Evolutionary conservation across 2,797 vertebrate species (phyloP).

Genomic region (Mionectes olivaceus): DNA sequence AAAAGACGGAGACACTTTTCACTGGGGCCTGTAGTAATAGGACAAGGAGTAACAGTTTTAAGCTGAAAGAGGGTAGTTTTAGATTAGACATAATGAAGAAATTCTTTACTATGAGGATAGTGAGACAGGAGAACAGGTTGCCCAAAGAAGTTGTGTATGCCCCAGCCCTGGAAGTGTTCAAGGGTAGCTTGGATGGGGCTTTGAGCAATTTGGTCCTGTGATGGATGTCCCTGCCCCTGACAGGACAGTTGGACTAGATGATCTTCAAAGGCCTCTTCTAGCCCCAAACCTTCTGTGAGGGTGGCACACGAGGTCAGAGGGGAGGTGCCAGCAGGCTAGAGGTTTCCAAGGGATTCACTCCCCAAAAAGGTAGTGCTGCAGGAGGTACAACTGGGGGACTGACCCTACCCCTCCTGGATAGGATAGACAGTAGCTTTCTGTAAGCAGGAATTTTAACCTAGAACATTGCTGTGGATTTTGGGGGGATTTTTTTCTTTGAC

Average conservation of each 20-base stretch:
- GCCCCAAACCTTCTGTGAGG: background rate
- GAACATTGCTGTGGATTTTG: background rate
- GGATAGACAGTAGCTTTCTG: background rate
- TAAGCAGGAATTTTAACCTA: background rate
- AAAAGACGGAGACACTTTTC: background rate
- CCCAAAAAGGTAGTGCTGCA: background rate
- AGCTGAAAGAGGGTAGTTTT: background rate
- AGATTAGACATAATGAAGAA: background rate
- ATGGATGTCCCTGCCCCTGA: background rate
- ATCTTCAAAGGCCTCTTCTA: background rate
- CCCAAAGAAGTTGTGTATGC: background rate
- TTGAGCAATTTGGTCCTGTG: background rate
- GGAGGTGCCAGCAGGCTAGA: background rate
- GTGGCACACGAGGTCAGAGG: rapidly evolving
- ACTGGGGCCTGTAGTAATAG: background rate
- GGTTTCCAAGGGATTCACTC: background rate
- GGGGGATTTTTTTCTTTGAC: background rate
- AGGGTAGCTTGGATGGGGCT: background rate
- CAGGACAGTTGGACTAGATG: too few relatives aligned
- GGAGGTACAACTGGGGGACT: rapidly evolving
- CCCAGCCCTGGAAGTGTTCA: background rate
- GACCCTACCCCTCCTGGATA: background rate
- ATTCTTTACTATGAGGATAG: background rate
- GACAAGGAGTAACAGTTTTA: background rate
- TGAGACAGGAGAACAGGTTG: background rate